Percentiles rank a stretch among this genome's conserved stretches.
These are phyloP conservation scores for Rhagophthalmus giganteus DNA, from an alignment of 2,888 invertebrate species.

Conservation along the genomic window DNA sequence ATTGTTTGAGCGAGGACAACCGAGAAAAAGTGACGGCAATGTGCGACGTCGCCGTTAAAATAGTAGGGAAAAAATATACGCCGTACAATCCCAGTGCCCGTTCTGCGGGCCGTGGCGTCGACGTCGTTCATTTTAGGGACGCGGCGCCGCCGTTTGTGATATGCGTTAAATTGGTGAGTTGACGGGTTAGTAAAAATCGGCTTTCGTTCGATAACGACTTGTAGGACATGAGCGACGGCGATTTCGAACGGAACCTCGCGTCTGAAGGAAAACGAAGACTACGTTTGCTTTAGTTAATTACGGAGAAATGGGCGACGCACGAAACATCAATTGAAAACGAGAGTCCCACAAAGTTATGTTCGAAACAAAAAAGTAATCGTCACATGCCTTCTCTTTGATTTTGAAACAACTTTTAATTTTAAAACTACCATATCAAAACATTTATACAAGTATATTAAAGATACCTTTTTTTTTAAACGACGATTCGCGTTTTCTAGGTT, in stretches of 20 bases:
- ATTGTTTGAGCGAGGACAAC: slow-evolving; percentile 55
- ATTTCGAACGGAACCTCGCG: slow-evolving; percentile 72
- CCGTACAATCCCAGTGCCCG: slow-evolving; percentile 64
- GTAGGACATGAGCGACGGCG: slow-evolving; percentile 72
- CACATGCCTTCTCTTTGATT: no score
- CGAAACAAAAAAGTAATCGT: no score
- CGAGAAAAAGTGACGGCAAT: slow-evolving; percentile 64
- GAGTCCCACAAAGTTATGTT: no score
- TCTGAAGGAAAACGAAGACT: slow-evolving; percentile 71
- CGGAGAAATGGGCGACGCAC: no score
- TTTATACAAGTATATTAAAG: no score
- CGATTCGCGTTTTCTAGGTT: no score
- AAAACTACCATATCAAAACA: no score
- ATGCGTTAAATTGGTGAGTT: slow-evolving; percentile 73
- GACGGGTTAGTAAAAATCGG: slow-evolving; percentile 35
- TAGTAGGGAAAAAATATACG: slow-evolving; percentile 67
- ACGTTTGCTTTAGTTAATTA: slow-evolving; percentile 67
- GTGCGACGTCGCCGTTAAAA: slow-evolving; percentile 79
- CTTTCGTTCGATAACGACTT: no score
- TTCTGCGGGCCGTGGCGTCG: slow-evolving; percentile 60
- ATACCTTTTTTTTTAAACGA: no score
- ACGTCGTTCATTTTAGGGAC: slow-evolving; percentile 69
- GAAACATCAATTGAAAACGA: no score
- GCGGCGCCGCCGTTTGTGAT: slow-evolving; percentile 73
- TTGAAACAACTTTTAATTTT: no score